Base-by-base conservation (phyloP, 2,797 vertebrate species). In the Notolabrus celidotus region DNA sequence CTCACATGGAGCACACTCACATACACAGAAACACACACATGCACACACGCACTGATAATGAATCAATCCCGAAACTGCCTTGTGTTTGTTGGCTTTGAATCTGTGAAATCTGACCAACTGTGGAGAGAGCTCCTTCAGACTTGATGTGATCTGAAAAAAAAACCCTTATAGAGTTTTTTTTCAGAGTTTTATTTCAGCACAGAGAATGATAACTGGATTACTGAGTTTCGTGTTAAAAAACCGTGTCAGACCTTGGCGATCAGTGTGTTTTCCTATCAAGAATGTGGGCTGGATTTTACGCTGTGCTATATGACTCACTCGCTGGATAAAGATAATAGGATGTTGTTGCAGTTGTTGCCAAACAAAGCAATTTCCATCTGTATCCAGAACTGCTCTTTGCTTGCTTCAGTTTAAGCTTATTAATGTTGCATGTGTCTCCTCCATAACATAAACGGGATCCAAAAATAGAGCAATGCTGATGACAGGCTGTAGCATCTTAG, bases 241-340 rank as follows among this genome's bases (percentile, higher is more conserved):
- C 17, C 2, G 11, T 73, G 81, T 85, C 73, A 61, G 77, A 74
- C 52, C 55, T 63, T 80, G 70, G 70, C 61, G 16, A 61, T 72
- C 34, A 0, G 42, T 77, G 66, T 62, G 61, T 79, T 77, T 74
- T 80, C 67, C 69, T 66, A n/a, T 69, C 71, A 34, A 82, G 55
- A 58, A 41, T 57, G 49, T 61, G 74, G 33, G 52, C 70, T 89
- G 79, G 78, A 85, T 88, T 80, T 63, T 75, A 34, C 11, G 5
- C 56, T 86, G 70, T 60, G 75, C 61, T 60, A 15, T 11, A 59
- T 88, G 89, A 93, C 67, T 90, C 89, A 90, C 59, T 76, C 34
- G 54, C 66, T 89, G 82, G 84, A 86, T 63, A 16, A 5, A 80
- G 84, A 88, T 88, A 51, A 88, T 53, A 86, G 69, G 72, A 86